Conservation (phyloP, 2,113 vertebrate genomes). For the Oxyruncus cristatus region DNA sequence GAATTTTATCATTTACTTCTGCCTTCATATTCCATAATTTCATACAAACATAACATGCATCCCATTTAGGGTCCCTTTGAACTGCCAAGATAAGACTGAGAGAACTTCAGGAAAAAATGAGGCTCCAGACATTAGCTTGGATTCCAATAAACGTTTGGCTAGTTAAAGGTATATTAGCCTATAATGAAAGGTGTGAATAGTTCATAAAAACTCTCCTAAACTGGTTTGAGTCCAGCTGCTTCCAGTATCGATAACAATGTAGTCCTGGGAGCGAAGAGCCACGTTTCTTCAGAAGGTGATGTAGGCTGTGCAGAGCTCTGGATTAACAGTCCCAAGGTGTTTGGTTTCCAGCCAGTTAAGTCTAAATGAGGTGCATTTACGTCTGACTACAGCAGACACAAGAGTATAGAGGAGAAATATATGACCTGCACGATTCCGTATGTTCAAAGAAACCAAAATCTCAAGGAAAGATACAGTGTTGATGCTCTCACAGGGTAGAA, state of each 20-base stretch:
- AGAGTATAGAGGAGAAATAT: not conserved
- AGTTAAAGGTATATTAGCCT: not conserved
- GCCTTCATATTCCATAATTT: not conserved
- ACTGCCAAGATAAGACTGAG: not conserved
- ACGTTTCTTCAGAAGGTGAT: not conserved
- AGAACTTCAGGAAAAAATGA: not conserved
- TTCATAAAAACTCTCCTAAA: not conserved
- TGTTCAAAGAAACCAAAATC: not conserved
- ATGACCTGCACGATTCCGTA: not conserved
- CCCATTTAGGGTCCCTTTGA: not conserved
- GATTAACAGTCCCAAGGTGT: not conserved
- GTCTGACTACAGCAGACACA: not conserved
- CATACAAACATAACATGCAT: fast-evolving
- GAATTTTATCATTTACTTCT: not conserved
- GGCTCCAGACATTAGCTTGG: not conserved
- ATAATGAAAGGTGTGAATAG: not conserved
- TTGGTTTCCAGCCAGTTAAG: not conserved
- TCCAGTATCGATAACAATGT: not conserved
- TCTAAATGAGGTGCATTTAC: not conserved
- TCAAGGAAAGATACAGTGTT: not conserved
- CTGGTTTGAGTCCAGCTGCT: not conserved
- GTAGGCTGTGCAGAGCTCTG: not conserved
- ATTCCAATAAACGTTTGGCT: not conserved
- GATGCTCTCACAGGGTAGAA: not conserved
- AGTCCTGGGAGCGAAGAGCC: fast-evolving